Conservation (phyloP, 2,888 invertebrate species). For the Ecliptopera silaceata region DNA sequence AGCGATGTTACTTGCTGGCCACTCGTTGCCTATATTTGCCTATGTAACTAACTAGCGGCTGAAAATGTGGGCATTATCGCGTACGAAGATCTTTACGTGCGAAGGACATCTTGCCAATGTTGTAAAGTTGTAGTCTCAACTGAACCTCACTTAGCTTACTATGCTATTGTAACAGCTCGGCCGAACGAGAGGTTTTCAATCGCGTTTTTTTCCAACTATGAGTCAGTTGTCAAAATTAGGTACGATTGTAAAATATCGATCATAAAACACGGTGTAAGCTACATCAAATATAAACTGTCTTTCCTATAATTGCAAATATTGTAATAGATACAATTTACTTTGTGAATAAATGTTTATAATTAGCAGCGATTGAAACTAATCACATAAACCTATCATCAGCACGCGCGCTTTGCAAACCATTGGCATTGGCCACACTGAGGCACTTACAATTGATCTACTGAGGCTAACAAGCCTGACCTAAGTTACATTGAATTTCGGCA, state of each 20-base stretch:
- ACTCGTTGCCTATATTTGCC: constrained; percentile 17
- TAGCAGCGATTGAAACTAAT: background rate
- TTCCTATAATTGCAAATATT: too few relatives aligned
- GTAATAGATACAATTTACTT: too few relatives aligned
- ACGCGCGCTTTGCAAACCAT: too few relatives aligned
- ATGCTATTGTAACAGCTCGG: background rate
- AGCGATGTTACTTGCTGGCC: constrained; percentile 39
- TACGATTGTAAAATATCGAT: too few relatives aligned
- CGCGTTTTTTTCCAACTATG: background rate
- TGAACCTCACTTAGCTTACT: constrained; percentile 41
- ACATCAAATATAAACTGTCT: too few relatives aligned
- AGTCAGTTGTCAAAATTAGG: too few relatives aligned
- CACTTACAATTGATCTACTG: too few relatives aligned
- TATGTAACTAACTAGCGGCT: constrained; percentile 45
- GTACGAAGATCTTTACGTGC: constrained; percentile 50
- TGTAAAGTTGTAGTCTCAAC: constrained; percentile 39
- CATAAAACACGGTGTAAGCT: too few relatives aligned
- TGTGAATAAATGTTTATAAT: too few relatives aligned
- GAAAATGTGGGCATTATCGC: constrained; percentile 64
- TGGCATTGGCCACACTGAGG: too few relatives aligned
- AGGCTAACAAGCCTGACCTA: too few relatives aligned
- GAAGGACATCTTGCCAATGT: constrained; percentile 54
- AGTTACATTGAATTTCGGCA: too few relatives aligned
- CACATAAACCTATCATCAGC: background rate
- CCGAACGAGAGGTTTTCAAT: background rate